Percentiles rank a stretch among this genome's conserved stretches.
Evolutionary conservation across 2,113 vertebrate species (phyloP).

Genomic region (Poecile atricapillus): DNA sequence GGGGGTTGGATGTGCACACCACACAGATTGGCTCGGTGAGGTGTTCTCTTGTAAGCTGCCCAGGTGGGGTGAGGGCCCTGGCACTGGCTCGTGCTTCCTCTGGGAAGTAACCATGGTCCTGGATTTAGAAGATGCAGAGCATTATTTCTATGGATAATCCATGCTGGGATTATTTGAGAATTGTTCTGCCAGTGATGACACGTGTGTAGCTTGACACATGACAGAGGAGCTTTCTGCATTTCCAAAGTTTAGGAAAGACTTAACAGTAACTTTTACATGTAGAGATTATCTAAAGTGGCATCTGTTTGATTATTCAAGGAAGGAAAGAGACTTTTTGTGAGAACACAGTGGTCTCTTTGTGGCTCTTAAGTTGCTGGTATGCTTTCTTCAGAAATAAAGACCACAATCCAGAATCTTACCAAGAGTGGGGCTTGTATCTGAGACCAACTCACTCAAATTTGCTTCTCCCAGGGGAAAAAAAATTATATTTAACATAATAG

Average conservation of each 20-base stretch:
- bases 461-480: background rate
- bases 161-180: background rate
- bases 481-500: background rate
- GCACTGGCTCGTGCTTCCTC: fast-evolving
- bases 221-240: background rate
- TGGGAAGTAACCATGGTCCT: fast-evolving
- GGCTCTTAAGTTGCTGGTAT: background rate
- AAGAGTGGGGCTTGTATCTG: background rate
- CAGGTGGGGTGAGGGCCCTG: background rate
- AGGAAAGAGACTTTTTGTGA: background rate
- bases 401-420: background rate
- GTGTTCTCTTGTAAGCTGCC: background rate
- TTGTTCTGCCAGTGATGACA: background rate
- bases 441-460: background rate
- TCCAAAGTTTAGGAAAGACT: background rate
- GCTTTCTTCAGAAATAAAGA: background rate
- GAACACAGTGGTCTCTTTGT: background rate
- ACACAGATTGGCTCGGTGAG: background rate
- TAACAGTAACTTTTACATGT: background rate
- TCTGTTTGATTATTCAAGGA: background rate
- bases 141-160: background rate
- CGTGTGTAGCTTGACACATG: fast-evolving
- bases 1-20: background rate
- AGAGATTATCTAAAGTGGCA: background rate
- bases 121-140: background rate